phyloP scores from a whole-genome alignment of 53 echinoderm and acorn worm genomes.

The Glandiceps talaboti region DNA sequence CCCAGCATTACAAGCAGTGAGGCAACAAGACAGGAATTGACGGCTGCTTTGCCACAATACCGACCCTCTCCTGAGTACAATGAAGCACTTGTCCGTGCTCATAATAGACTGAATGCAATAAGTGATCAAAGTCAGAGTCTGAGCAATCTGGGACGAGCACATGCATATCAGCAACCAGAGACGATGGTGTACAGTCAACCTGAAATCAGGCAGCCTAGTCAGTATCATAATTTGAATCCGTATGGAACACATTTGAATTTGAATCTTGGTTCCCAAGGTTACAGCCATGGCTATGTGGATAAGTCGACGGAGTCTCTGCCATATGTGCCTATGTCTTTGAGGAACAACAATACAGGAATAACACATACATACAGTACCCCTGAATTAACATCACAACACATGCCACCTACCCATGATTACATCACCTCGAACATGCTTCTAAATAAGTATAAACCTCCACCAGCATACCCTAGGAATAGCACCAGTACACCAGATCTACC shows the following conservation, averaged over 20 bases:
- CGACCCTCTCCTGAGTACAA: constrained; percentile 81
- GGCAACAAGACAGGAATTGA: constrained; percentile 39
- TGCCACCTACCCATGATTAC: constrained; percentile 82
- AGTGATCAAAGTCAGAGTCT: constrained; percentile 82
- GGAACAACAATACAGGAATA: constrained; percentile 48
- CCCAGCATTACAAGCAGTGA: constrained; percentile 73
- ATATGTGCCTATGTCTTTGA: constrained; percentile 32
- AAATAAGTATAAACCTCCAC: constrained; percentile 84
- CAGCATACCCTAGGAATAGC: constrained; percentile 86
- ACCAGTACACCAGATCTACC: constrained; percentile 94
- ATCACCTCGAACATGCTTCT: constrained; percentile 84
- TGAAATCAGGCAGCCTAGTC: constrained; percentile 46
- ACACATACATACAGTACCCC: constrained; percentile 92
- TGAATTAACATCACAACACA: constrained; percentile 69
- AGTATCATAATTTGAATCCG: not conserved
- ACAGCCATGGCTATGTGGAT: constrained; percentile 23
- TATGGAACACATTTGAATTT: not conserved
- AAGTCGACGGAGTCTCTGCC: constrained; percentile 71
- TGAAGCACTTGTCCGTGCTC: constrained; percentile 39
- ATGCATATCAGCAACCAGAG: constrained; percentile 36
- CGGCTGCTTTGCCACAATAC: constrained; percentile 61
- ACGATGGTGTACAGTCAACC: constrained; percentile 43
- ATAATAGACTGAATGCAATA: constrained; percentile 39
- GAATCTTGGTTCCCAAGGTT: not conserved
- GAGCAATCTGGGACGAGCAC: constrained; percentile 41